Evolutionary conservation across 2,113 vertebrate species (phyloP).

Genomic region (Ammodytes marinus): DNA sequence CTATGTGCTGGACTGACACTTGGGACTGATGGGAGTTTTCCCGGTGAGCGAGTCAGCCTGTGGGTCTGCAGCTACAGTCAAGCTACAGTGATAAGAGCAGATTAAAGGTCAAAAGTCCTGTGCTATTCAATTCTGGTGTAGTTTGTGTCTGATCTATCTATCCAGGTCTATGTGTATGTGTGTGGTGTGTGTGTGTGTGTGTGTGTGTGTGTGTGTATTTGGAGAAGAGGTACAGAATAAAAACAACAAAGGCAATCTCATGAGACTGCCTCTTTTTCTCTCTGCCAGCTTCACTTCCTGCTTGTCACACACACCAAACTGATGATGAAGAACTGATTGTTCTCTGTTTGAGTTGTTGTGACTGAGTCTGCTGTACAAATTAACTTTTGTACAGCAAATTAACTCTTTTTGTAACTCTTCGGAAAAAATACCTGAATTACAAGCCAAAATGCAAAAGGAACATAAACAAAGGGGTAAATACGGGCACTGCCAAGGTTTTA

Average conservation of each 20-base stretch:
- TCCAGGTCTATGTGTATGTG: background rate
- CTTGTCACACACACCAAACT: background rate
- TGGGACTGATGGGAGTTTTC: constrained; percentile 34
- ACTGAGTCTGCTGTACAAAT: background rate
- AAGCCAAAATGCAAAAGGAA: background rate
- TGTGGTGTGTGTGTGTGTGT: too few species aligned
- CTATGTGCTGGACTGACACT: constrained; percentile 23
- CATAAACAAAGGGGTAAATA: background rate
- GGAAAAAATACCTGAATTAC: background rate
- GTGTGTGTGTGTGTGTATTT: background rate
- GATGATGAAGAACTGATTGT: background rate
- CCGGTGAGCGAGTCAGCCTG: constrained; percentile 15
- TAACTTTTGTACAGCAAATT: too few species aligned
- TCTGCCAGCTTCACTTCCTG: constrained; percentile 5
- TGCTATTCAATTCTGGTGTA: constrained; percentile 8
- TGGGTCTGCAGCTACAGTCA: constrained; percentile 5
- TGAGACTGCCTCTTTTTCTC: background rate
- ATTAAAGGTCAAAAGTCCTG: constrained; percentile 4
- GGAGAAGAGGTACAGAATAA: background rate
- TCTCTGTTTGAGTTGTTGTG: background rate
- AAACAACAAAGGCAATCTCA: background rate
- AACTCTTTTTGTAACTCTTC: background rate
- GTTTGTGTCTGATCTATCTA: background rate
- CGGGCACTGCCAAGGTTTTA: background rate
- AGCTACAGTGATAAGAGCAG: constrained; percentile 31